These are phyloP conservation scores for Nothobranchius furzeri DNA, from an alignment of 2,113 vertebrate genomes.

Conservation along the genomic window DNA sequence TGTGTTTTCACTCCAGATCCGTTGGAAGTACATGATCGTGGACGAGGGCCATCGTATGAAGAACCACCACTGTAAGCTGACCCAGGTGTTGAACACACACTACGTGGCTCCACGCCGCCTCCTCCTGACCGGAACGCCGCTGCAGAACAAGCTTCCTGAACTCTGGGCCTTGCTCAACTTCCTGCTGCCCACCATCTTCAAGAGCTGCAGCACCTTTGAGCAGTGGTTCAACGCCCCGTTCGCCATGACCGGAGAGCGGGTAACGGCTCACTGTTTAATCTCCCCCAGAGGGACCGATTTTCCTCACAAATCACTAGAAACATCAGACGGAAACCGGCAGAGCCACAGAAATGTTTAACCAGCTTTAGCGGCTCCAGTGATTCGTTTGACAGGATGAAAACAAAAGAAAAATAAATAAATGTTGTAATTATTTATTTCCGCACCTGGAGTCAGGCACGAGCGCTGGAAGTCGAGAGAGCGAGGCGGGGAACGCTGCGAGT, in stretches of 20 bases:
- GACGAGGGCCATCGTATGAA: slow-evolving; percentile 99
- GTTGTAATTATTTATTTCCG: no score
- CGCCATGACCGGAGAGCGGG: slow-evolving; percentile 98
- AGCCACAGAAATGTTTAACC: no score
- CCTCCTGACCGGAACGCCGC: slow-evolving; percentile 91
- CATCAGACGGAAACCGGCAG: no score
- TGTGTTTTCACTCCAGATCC: slow-evolving; percentile 79
- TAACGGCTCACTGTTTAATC: slow-evolving; percentile 34
- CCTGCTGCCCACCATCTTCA: slow-evolving; percentile 97
- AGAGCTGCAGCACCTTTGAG: slow-evolving; percentile 98
- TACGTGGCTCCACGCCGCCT: slow-evolving; percentile 95
- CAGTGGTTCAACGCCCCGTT: slow-evolving; percentile 99
- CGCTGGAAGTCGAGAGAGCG: no score
- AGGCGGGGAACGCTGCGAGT: no score
- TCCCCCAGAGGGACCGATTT: no score
- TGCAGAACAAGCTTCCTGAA: slow-evolving; percentile 97
- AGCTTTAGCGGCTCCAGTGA: no score
- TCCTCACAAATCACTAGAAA: no score
- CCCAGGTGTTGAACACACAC: slow-evolving; percentile 97
- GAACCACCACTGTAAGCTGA: slow-evolving; percentile 98
- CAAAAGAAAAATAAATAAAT: no score
- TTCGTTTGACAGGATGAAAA: no score
- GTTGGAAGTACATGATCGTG: slow-evolving; percentile 99
- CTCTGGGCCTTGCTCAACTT: slow-evolving; percentile 99
- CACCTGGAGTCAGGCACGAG: no score